Percentiles rank a stretch among this genome's conserved stretches.
phyloP scores from a whole-genome alignment of 2,113 vertebrate genomes.

The Semicossyphus pulcher region DNA sequence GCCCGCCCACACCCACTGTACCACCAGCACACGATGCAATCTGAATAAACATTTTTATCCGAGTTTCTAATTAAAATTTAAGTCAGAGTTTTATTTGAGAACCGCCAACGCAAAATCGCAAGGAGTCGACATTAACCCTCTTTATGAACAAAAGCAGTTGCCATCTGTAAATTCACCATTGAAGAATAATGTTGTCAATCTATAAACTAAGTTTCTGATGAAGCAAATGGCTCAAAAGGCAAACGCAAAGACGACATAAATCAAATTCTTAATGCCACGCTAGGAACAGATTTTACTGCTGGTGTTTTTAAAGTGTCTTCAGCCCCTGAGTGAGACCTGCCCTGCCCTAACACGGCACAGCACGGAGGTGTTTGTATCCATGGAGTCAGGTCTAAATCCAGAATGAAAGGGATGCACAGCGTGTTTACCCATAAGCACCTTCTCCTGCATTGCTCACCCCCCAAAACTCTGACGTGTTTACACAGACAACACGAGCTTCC shows the following conservation, averaged over 20 bases:
- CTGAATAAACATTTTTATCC: conserved; percentile 32
- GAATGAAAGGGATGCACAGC: not conserved
- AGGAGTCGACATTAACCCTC: conserved; percentile 1
- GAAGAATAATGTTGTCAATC: not conserved
- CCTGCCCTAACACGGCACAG: not conserved
- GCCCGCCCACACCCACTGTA: conserved; percentile 19
- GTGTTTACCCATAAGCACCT: conserved; percentile 59
- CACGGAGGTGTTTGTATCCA: not conserved
- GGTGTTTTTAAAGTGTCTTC: not conserved
- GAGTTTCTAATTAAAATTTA: conserved; percentile 7
- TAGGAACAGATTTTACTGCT: not conserved
- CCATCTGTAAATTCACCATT: not conserved
- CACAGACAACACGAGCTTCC: conserved; percentile 41
- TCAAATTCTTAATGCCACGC: not conserved
- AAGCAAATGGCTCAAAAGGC: not conserved
- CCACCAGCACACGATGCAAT: conserved; percentile 16
- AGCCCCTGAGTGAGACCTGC: not conserved
- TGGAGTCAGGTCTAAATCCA: not conserved
- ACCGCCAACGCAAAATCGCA: not conserved
- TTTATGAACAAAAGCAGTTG: conserved; percentile 2
- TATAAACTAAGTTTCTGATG: not conserved
- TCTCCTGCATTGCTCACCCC: conserved; percentile 7
- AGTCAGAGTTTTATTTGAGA: conserved; percentile 8
- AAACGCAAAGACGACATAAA: not conserved
- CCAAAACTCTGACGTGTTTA: conserved; percentile 45